Evolutionary conservation across 1,140 invertebrate species (phyloP).

Genomic region (Mactra quadrangularis): DNA sequence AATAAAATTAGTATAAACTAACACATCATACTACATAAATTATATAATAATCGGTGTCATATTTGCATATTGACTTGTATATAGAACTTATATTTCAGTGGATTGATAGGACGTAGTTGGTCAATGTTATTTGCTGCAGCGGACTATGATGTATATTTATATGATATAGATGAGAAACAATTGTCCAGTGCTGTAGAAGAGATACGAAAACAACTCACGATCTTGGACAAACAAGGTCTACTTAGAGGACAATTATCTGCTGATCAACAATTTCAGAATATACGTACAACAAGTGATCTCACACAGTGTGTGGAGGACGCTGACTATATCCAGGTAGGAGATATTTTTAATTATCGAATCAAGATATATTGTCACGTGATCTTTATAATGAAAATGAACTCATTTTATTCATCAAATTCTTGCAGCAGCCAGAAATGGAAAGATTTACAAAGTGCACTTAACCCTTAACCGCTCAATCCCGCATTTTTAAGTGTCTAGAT

Average conservation of each 20-base stretch:
- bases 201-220: slow-evolving; percentile 89
- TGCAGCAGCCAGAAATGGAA: no score
- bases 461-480: no score
- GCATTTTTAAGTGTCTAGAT: no score
- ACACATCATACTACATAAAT: no score
- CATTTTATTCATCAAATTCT: no score
- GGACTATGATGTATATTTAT: slow-evolving; percentile 93
- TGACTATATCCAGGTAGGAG: slow-evolving; percentile 88
- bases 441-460: no score
- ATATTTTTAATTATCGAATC: no score
- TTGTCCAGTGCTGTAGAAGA: slow-evolving; percentile 88
- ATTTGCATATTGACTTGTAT: no score
- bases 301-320: slow-evolving; percentile 86
- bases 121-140: slow-evolving; percentile 97
- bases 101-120: slow-evolving; percentile 96
- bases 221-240: slow-evolving; percentile 88
- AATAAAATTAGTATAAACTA: no score
- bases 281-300: slow-evolving; percentile 84
- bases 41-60: no score
- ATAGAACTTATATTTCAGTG: slow-evolving; percentile 88
- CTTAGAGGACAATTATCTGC: slow-evolving; percentile 89
- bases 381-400: no score
- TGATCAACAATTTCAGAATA: slow-evolving; percentile 90
- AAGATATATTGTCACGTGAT: no score
- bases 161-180: slow-evolving; percentile 91